These are phyloP conservation scores for Chloroceryle amazona DNA, from an alignment of 2,797 vertebrate species.

Conservation along the genomic window DNA sequence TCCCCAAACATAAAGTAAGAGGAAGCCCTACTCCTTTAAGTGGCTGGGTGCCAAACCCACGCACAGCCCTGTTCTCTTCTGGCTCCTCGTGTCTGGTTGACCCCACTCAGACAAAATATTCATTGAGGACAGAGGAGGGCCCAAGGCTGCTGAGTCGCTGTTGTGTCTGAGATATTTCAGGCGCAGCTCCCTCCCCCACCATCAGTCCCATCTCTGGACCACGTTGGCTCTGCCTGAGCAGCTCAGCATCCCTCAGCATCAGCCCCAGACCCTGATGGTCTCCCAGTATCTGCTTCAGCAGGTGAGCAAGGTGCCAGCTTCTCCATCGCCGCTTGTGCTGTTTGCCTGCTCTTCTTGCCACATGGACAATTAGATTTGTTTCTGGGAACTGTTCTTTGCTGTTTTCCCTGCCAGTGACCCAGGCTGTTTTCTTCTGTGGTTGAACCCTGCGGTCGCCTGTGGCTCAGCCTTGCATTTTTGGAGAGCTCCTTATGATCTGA, in stretches of 20 bases:
- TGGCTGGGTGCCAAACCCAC: background rate
- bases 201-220: background rate
- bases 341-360: background rate
- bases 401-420: background rate
- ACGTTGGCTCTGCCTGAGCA: background rate
- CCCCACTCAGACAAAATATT: constrained; percentile 2
- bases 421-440: constrained; percentile 43
- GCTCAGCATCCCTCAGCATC: background rate
- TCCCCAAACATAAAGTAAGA: background rate
- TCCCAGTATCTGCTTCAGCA: background rate
- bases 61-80: background rate
- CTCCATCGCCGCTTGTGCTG: accelerated
- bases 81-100: background rate
- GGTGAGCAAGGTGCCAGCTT: background rate
- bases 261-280: background rate
- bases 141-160: background rate
- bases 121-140: constrained; percentile 34
- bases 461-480: constrained; percentile 27
- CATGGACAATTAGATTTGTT: background rate
- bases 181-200: background rate
- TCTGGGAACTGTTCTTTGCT: background rate
- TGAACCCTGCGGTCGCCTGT: background rate
- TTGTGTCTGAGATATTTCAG: constrained; percentile 58
- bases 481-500: background rate
- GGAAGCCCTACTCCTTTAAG: background rate